Conservation (phyloP, 2,888 invertebrate species). For the Scaptomyza reducta region DNA sequence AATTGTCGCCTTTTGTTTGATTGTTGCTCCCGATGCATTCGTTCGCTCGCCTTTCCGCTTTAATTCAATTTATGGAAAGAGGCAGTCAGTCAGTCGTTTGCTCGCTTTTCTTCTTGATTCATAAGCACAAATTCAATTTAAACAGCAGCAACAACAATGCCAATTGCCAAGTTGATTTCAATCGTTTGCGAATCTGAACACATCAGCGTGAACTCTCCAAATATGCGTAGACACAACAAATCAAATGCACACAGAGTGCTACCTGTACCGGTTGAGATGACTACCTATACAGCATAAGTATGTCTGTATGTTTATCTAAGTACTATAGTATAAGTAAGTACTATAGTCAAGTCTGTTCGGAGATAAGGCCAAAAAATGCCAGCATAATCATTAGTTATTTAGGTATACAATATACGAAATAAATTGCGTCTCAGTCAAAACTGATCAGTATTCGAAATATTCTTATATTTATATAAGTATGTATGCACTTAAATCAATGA, state of each 20-base stretch:
- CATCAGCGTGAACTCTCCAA: slow-evolving; percentile 1
- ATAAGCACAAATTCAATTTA: slow-evolving; percentile 62
- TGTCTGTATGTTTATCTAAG: neutral
- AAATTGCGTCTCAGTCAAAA: slow-evolving; percentile 3
- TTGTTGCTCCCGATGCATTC: slow-evolving; percentile 25
- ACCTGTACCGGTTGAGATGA: neutral
- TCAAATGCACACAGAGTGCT: neutral
- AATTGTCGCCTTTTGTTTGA: slow-evolving; percentile 44
- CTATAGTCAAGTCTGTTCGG: neutral
- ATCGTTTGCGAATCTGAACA: slow-evolving; percentile 9
- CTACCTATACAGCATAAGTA: neutral
- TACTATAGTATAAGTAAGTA: neutral
- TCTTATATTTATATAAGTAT: no score
- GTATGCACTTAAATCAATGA: no score
- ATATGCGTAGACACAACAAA: slow-evolving; percentile 6
- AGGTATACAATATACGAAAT: neutral
- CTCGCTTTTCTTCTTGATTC: slow-evolving; percentile 51
- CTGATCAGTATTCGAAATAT: neutral
- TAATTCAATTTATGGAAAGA: slow-evolving; percentile 71
- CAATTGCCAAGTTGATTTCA: slow-evolving; percentile 26
- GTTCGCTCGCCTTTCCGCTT: slow-evolving; percentile 51
- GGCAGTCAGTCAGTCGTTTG: slow-evolving; percentile 20
- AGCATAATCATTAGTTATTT: slow-evolving; percentile 2
- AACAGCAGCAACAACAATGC: slow-evolving; percentile 11
- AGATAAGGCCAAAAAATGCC: slow-evolving; percentile 1